These are phyloP conservation scores for Metridium senile DNA, from an alignment of 92 coral and sea anemone genomes.

Conservation along the genomic window DNA sequence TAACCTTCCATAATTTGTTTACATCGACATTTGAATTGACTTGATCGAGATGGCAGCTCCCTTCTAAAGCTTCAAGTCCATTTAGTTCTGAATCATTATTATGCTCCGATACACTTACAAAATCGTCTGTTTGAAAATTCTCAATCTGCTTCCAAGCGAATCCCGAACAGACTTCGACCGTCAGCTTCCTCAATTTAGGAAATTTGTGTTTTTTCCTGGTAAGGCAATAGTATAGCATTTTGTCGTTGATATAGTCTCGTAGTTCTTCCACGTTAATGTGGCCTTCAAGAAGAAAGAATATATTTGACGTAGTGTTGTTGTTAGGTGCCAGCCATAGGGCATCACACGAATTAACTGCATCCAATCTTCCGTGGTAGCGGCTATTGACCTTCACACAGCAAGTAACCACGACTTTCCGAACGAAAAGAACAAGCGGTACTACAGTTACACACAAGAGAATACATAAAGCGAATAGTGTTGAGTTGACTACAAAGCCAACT, in stretches of 20 bases:
- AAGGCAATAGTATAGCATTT: slow-evolving; percentile 56
- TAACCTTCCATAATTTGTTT: slow-evolving; percentile 59
- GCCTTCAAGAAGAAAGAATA: slow-evolving; percentile 78
- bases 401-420: slow-evolving; percentile 47
- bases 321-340: slow-evolving; percentile 60
- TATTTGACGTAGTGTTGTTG: slow-evolving; percentile 53
- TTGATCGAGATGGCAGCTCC: neutral
- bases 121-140: slow-evolving; percentile 46
- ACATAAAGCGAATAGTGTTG: slow-evolving; percentile 51
- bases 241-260: slow-evolving; percentile 46
- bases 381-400: slow-evolving; percentile 52
- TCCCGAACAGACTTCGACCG: slow-evolving; percentile 58
- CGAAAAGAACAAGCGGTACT: slow-evolving; percentile 58
- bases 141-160: slow-evolving; percentile 71
- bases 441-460: slow-evolving; percentile 40
- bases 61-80: neutral
- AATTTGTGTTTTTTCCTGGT: slow-evolving; percentile 29
- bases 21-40: neutral
- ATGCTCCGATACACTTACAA: slow-evolving; percentile 35
- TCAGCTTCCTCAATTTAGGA: slow-evolving; percentile 59
- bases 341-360: slow-evolving; percentile 60
- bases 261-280: slow-evolving; percentile 56
- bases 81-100: neutral
- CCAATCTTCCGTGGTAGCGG: slow-evolving; percentile 46
- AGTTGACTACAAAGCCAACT: slow-evolving; percentile 44